Conservation (phyloP, 2,113 vertebrate genomes). For the Ageneiosus marmoratus region DNA sequence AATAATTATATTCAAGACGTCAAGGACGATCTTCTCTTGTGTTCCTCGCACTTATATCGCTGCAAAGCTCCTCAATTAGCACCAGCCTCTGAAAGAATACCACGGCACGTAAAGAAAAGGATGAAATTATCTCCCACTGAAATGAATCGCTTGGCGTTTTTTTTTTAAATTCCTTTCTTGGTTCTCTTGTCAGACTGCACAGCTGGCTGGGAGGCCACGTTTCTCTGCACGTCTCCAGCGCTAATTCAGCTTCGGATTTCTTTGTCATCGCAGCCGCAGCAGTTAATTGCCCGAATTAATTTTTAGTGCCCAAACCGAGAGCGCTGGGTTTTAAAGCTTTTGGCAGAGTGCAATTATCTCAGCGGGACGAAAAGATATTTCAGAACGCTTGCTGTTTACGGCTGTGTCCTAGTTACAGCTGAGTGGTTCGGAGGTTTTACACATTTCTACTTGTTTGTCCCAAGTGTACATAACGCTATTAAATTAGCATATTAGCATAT, state of each 20-base stretch:
- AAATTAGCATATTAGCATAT: too few species aligned
- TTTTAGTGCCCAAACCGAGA: conserved; percentile 19
- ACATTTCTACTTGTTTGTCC: background rate
- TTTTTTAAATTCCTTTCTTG: background rate
- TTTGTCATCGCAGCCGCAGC: conserved; percentile 6
- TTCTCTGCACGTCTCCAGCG: conserved; percentile 5
- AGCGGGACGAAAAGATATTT: conserved; percentile 18
- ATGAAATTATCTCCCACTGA: background rate
- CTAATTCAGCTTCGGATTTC: conserved; percentile 41
- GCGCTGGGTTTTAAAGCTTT: conserved; percentile 4
- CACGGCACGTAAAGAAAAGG: conserved; percentile 5
- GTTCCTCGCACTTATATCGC: background rate
- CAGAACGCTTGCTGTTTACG: conserved; percentile 14
- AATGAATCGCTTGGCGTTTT: conserved; percentile 35
- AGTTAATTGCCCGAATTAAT: conserved; percentile 48
- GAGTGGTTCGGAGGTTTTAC: background rate
- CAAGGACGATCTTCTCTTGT: background rate
- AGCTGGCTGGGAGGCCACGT: conserved; percentile 25
- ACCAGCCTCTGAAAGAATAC: conserved; percentile 31
- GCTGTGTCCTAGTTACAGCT: conserved; percentile 24
- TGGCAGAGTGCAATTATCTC: conserved; percentile 34
- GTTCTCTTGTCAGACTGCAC: conserved; percentile 19
- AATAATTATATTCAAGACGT: conserved; percentile 2
- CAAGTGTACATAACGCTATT: background rate
- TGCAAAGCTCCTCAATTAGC: conserved; percentile 24